phyloP scores from a whole-genome alignment of 2,113 vertebrate species.

The Cranoglanis bouderius region DNA sequence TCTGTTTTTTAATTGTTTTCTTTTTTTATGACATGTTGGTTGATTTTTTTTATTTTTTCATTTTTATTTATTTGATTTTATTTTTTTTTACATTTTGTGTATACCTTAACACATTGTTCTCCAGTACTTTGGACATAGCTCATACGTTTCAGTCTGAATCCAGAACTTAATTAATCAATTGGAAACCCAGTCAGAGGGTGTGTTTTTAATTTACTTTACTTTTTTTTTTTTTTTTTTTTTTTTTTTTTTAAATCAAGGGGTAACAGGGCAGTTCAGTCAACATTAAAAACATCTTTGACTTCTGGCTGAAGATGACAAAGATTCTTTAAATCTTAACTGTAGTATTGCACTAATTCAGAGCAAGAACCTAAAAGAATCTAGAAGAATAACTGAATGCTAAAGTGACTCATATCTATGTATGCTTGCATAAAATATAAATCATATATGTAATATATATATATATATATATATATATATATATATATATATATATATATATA shows the following conservation, averaged over 20 bases:
- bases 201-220: background rate
- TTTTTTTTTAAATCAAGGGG: background rate
- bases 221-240: too few species aligned
- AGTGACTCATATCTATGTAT: background rate
- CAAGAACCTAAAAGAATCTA: background rate
- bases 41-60: too few species aligned
- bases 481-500: too few species aligned
- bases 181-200: background rate
- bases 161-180: background rate
- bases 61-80: too few species aligned
- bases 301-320: background rate
- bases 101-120: slow-evolving; percentile 50
- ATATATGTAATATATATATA: too few species aligned
- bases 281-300: slow-evolving; percentile 12
- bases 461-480: too few species aligned
- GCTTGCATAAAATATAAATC: background rate
- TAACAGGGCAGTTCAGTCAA: background rate
- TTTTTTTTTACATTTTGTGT: background rate
- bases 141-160: background rate
- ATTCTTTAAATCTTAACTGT: background rate
- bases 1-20: too few species aligned
- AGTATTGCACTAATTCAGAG: background rate
- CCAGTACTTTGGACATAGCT: slow-evolving; percentile 39
- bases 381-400: background rate
- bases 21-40: too few species aligned